phyloP scores from a whole-genome alignment of 1,140 invertebrate species.

The Drosophila ogumai region DNA sequence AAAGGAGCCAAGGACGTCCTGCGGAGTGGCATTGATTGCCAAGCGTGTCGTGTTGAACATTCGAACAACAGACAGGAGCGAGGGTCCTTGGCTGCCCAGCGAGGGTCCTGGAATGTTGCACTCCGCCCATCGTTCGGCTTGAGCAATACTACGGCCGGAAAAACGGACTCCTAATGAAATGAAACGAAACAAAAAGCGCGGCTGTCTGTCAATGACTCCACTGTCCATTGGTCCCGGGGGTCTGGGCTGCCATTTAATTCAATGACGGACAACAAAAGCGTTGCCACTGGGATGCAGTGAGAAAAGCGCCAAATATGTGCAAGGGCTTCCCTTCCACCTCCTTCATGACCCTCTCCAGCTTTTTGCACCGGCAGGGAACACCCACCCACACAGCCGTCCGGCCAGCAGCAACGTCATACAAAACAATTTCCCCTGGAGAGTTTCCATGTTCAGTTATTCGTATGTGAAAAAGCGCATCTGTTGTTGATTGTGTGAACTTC shows the following conservation, averaged over 20 bases:
- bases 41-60: conserved; percentile 37
- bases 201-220: conserved; percentile 26
- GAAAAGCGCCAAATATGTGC: conserved; percentile 50
- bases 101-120: conserved; percentile 6
- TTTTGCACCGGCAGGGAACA: background rate
- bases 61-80: conserved; percentile 33
- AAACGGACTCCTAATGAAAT: conserved; percentile 11
- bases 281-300: conserved; percentile 65
- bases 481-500: conserved; percentile 82
- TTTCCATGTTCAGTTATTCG: conserved; percentile 81
- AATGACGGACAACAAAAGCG: conserved; percentile 78
- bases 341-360: background rate
- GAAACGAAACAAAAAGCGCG: conserved; percentile 26
- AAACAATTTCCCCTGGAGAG: conserved; percentile 81
- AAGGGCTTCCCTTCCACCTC: conserved; percentile 20
- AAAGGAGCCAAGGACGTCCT: conserved; percentile 10
- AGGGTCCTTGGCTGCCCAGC: conserved; percentile 12
- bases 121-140: conserved; percentile 1
- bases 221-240: conserved; percentile 8
- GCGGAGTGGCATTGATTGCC: conserved; percentile 15
- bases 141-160: background rate
- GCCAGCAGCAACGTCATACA: conserved; percentile 53
- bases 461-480: conserved; percentile 82
- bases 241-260: conserved; percentile 72
- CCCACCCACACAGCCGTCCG: conserved; percentile 3